Base-by-base conservation (phyloP, 2,797 vertebrate species). In the Odontamblyopus rebecca region DNA sequence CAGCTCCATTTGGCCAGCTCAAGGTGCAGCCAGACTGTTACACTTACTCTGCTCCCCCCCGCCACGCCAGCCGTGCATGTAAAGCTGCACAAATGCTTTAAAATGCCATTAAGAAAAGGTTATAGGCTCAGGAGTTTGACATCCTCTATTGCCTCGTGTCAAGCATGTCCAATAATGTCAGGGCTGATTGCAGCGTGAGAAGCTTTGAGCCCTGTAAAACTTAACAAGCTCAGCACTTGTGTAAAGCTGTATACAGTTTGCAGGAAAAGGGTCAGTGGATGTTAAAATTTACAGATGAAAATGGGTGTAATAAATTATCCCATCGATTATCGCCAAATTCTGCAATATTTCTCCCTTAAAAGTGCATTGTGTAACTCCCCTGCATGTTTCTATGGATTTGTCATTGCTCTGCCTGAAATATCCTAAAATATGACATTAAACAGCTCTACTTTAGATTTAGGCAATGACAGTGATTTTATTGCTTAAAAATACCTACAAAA, bases 1-100 rank as follows among this genome's bases (percentile, higher is more conserved):
- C 41, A 68, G 76, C 76, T 80, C 85, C 81, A 85, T 89, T 89
- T 89, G 86, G 85, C 85, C 82, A 67, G 72, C 44, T n/a, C 44
- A 54, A 76, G 67, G 81, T 63, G 27, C 26, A 68, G 48, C 60
- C 75, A 78, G 85, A 68, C 75, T 77, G 80, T 71, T 78, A 67
- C 72, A 73, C 80, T 73, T 72, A 60, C 0, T 71, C 72, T 72
- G 76, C 70, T 71, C 73, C 78, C 83, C 81, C 85, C 85, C 62
- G 76, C 73, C 78, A 72, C 64, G 74, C 74, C 72, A 69, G 66
- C 62, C 41, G 76, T 9, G 0, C 48, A n/a, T 60, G 68, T 27
- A 1, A 51, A 44, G 64, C 68, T 48, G 70, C 53, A 19, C 62
- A 61, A 60, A 68, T 59, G 75, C 67, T 26, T 27, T 29, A 85